These are phyloP conservation scores for Carollia perspicillata DNA, from an alignment of 2,113 vertebrate species.

Conservation along the genomic window DNA sequence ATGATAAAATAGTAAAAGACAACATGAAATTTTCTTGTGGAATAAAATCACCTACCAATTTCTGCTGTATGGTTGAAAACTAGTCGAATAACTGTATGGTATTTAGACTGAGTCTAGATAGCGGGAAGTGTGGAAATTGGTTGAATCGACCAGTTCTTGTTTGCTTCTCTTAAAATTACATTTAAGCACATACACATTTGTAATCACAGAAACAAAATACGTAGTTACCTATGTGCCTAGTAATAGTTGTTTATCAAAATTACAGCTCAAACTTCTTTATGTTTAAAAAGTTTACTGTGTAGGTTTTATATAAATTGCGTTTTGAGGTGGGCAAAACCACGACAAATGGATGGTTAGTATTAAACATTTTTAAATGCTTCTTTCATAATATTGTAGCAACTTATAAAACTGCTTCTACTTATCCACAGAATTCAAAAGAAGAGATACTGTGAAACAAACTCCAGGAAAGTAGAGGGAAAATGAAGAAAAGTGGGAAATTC, in stretches of 20 bases:
- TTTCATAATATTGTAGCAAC: background rate
- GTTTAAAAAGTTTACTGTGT: conserved; percentile 5
- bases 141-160: background rate
- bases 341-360: background rate
- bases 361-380: background rate
- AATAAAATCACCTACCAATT: conserved; percentile 11
- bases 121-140: background rate
- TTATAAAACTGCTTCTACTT: conserved; percentile 27
- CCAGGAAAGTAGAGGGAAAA: background rate
- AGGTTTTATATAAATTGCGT: background rate
- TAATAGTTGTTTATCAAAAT: conserved; percentile 12
- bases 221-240: background rate
- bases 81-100: background rate
- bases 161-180: conserved; percentile 29
- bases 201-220: background rate
- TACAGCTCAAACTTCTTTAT: background rate
- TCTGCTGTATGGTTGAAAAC: background rate
- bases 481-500: background rate
- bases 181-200: background rate
- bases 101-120: background rate
- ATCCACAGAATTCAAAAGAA: background rate
- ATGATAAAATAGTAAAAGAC: background rate
- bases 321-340: conserved; percentile 19
- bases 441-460: background rate
- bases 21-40: background rate